A percentile compares a stretch with the other conserved stretches of the same genome.
These are phyloP conservation scores for Sarcoramphus papa DNA, from an alignment of 2,797 vertebrate species.

Conservation along the genomic window DNA sequence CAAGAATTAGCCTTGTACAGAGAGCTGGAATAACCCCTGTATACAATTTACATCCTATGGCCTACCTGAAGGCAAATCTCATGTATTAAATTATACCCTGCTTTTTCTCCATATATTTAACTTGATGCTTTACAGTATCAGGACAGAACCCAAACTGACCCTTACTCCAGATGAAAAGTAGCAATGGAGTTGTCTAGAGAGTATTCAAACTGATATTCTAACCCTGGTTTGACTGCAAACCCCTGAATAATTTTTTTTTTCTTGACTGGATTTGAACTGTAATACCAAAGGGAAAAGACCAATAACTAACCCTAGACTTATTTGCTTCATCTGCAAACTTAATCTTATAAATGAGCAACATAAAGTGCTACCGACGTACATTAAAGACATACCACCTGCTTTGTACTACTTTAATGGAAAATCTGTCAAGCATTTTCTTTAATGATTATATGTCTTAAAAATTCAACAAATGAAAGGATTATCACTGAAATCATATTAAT, in stretches of 20 bases:
- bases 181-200: neutral
- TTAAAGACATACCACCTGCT: conserved; percentile 42
- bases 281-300: neutral
- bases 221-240: neutral
- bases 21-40: neutral
- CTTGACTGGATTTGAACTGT: neutral
- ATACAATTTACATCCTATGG: neutral
- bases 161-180: neutral
- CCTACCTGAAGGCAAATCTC: neutral
- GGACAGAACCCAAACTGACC: neutral
- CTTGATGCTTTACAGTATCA: neutral
- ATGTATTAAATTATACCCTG: neutral
- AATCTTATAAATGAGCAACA: conserved; percentile 43
- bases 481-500: conserved; percentile 62
- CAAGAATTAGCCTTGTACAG: neutral
- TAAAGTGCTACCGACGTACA: conserved; percentile 1
- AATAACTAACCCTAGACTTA: neutral
- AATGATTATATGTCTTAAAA: conserved; percentile 61
- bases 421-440: conserved; percentile 53
- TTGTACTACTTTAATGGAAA: conserved; percentile 50
- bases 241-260: neutral
- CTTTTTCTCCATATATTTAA: neutral
- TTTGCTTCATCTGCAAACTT: conserved; percentile 6
- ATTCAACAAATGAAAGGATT: conserved; percentile 68
- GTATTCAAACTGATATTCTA: neutral